Percentiles rank a stretch among this genome's conserved stretches.
These are phyloP conservation scores for Neoitamus cyanurus DNA, from an alignment of 2,888 invertebrate species.

Conservation along the genomic window DNA sequence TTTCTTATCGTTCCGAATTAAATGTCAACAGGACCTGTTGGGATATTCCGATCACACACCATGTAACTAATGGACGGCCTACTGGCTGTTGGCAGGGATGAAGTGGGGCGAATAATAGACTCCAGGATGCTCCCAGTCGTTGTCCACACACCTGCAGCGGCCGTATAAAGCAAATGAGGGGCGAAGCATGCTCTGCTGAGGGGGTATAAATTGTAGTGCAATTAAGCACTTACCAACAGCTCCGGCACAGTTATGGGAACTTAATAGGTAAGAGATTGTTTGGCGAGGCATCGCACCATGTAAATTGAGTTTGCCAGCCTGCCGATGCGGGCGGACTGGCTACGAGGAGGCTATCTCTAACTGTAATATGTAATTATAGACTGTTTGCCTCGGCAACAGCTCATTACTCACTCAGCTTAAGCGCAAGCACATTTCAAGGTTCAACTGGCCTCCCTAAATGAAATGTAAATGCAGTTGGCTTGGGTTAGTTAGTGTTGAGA, in stretches of 20 bases:
- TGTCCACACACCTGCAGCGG: not conserved
- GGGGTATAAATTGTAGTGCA: conserved; percentile 14
- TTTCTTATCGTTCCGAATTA: not conserved
- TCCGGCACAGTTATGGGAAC: conserved; percentile 12
- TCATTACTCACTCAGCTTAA: conserved; percentile 20
- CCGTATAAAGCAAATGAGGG: not conserved
- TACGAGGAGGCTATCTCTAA: not conserved
- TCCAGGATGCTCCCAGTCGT: not conserved
- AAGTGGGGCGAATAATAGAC: not conserved
- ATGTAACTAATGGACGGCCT: not conserved
- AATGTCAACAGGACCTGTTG: not conserved
- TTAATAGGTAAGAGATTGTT: conserved; percentile 15
- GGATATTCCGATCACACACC: not conserved
- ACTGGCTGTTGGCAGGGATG: not conserved
- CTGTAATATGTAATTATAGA: conserved; percentile 9
- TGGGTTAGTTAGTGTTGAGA: not conserved
- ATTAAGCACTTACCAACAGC: conserved; percentile 9
- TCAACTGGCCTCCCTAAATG: not conserved
- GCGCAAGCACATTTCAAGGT: not conserved
- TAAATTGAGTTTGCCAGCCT: not conserved
- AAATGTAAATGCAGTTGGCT: not conserved
- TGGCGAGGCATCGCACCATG: not conserved
- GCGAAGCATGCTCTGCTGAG: not conserved
- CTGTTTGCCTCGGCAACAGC: not conserved
- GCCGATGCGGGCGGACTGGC: not conserved